Percentiles rank a stretch among this genome's conserved stretches.
Conservation (phyloP, 2,797 vertebrate species). For the Petrocephalus schoutedeni region DNA sequence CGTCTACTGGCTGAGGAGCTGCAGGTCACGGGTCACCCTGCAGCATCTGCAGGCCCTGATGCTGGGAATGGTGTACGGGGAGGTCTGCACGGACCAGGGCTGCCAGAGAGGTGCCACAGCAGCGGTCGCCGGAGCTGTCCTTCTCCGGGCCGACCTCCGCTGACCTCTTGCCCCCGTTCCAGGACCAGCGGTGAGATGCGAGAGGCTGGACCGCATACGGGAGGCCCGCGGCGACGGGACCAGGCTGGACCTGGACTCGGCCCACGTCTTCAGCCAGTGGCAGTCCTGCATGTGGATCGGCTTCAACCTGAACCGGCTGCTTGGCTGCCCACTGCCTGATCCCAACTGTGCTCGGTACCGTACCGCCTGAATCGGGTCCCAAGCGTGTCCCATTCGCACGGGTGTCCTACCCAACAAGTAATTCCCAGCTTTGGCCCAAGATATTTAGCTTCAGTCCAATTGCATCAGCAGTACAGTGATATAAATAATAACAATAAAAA, state of each 20-base stretch:
- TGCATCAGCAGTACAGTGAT: neutral
- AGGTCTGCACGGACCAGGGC: conserved; percentile 54
- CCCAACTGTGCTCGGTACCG: conserved; percentile 73
- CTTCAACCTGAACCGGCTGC: conserved; percentile 80
- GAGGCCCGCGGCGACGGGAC: conserved; percentile 44
- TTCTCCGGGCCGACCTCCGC: neutral
- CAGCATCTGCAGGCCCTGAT: conserved; percentile 73
- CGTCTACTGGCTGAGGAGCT: conserved; percentile 70
- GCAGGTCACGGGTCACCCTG: conserved; percentile 59
- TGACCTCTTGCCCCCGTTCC: neutral
- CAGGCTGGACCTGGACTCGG: conserved; percentile 63
- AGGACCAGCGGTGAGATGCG: conserved; percentile 43
- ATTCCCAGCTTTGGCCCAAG: neutral
- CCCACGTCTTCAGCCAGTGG: conserved; percentile 88
- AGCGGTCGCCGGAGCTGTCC: too few relatives aligned
- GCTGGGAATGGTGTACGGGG: conserved; percentile 72
- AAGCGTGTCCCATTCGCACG: neutral
- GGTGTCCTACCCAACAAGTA: neutral
- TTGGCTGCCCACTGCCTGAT: conserved; percentile 70
- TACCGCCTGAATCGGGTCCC: neutral
- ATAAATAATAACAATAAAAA: neutral
- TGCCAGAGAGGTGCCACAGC: conserved; percentile 32
- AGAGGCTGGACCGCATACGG: conserved; percentile 47
- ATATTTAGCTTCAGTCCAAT: neutral
- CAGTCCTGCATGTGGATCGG: conserved; percentile 83